These are phyloP conservation scores for Procavia capensis DNA, from an alignment of 2,113 vertebrate species.

Conservation along the genomic window DNA sequence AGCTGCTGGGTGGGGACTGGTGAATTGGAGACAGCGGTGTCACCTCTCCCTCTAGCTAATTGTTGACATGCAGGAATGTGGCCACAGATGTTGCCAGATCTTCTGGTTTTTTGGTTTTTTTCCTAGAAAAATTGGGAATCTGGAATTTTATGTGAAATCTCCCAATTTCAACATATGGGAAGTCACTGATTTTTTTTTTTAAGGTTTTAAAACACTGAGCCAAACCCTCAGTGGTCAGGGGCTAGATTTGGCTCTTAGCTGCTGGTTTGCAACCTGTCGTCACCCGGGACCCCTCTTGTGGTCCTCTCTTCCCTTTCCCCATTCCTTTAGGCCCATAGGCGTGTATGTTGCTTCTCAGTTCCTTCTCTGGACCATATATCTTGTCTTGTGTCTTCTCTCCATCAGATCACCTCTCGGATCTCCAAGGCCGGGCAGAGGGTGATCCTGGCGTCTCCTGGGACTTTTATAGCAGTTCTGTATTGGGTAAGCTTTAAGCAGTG, in stretches of 20 bases:
- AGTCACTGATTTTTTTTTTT: not conserved
- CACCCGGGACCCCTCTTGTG: not conserved
- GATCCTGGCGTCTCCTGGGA: slow-evolving; percentile 95
- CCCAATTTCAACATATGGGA: slow-evolving; percentile 29
- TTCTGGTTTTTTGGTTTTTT: slow-evolving; percentile 27
- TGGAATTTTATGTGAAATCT: slow-evolving; percentile 55
- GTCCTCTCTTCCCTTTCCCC: not conserved
- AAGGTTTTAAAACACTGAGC: slow-evolving; percentile 35
- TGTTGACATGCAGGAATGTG: slow-evolving; percentile 66
- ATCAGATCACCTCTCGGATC: slow-evolving; percentile 95
- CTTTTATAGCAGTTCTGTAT: slow-evolving; percentile 96
- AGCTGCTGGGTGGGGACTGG: slow-evolving; percentile 18
- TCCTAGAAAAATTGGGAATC: slow-evolving; percentile 53
- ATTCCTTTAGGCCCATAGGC: not conserved
- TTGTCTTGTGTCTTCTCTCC: slow-evolving; percentile 1
- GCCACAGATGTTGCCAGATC: slow-evolving; percentile 22
- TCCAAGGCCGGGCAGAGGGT: slow-evolving; percentile 93
- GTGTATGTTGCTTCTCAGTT: not conserved
- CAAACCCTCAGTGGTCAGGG: not conserved
- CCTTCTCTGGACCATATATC: not conserved
- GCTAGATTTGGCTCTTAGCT: not conserved
- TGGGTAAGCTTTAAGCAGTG: slow-evolving; percentile 89
- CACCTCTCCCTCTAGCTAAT: slow-evolving; percentile 35
- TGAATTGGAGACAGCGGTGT: not conserved
- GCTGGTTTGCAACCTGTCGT: not conserved